These are phyloP conservation scores for Sceliomorpha sp. DNA, from an alignment of 2,888 invertebrate species.

Conservation along the genomic window DNA sequence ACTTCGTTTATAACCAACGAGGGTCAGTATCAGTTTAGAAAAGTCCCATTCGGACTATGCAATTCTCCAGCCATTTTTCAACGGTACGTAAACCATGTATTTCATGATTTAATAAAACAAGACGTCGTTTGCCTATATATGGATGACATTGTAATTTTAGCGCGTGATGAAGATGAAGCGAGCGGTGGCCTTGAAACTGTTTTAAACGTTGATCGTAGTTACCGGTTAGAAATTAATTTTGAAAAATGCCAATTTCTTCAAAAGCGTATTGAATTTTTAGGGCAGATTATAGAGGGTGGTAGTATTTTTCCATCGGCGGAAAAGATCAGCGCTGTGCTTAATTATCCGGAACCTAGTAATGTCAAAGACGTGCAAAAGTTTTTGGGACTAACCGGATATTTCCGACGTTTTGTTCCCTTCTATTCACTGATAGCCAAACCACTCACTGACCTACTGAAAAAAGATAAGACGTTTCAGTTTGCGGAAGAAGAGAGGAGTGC, in stretches of 20 bases:
- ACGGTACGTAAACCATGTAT: slow-evolving; percentile 25
- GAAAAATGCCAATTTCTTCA: slow-evolving; percentile 26
- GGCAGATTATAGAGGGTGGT: slow-evolving; percentile 16
- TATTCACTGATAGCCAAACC: slow-evolving; percentile 46
- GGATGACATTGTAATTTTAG: slow-evolving; percentile 32
- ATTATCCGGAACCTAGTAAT: neutral
- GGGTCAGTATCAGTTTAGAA: slow-evolving; percentile 40
- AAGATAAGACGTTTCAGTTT: slow-evolving; percentile 39
- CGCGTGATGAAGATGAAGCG: slow-evolving; percentile 16
- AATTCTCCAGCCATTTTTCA: slow-evolving; percentile 34
- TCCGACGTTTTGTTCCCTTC: neutral
- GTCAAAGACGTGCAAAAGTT: neutral
- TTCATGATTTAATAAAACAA: slow-evolving; percentile 8
- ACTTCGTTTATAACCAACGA: slow-evolving; percentile 48
- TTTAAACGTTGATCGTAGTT: neutral
- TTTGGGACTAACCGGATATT: slow-evolving; percentile 5
- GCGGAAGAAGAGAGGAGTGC: slow-evolving; percentile 6
- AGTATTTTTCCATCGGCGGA: slow-evolving; percentile 8
- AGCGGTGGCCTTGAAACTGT: slow-evolving; percentile 8
- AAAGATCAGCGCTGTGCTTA: slow-evolving; percentile 1
- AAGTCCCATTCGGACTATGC: slow-evolving; percentile 23
- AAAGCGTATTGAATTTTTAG: slow-evolving; percentile 15
- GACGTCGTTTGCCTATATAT: slow-evolving; percentile 21
- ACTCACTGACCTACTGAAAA: slow-evolving; percentile 55
- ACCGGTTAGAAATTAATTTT: slow-evolving; percentile 33